These are phyloP conservation scores for Yponomeuta evonymella DNA, from an alignment of 2,888 invertebrate genomes.

Conservation along the genomic window DNA sequence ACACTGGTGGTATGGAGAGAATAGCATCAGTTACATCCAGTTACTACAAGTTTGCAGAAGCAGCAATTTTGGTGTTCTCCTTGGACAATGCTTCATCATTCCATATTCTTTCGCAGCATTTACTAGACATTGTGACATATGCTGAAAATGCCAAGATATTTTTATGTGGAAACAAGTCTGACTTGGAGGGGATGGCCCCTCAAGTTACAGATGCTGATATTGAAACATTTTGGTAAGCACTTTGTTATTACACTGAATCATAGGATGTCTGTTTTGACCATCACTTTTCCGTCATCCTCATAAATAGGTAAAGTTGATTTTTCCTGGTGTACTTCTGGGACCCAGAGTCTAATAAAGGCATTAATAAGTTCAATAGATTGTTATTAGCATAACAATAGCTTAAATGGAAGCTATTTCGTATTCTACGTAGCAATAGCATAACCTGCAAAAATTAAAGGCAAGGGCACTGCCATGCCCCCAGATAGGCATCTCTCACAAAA, in stretches of 20 bases:
- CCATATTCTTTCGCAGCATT: conserved; percentile 92
- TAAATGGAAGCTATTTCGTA: too few species aligned
- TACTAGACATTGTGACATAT: conserved; percentile 94
- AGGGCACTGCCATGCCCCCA: too few species aligned
- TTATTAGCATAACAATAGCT: too few species aligned
- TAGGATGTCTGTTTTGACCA: too few species aligned
- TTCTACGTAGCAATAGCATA: too few species aligned
- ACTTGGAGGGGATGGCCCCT: conserved; percentile 82
- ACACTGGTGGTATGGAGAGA: conserved; percentile 97
- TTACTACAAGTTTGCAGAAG: conserved; percentile 97
- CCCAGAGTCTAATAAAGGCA: too few species aligned
- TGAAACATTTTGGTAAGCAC: conserved; percentile 87
- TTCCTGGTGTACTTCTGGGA: too few species aligned
- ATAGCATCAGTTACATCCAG: conserved; percentile 96
- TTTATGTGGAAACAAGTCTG: conserved; percentile 94
- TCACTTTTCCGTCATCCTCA: too few species aligned
- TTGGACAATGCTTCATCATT: conserved; percentile 94
- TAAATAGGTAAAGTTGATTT: background rate
- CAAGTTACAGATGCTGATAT: conserved; percentile 92
- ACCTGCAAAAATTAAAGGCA: too few species aligned
- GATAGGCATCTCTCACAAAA: too few species aligned
- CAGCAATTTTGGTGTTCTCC: conserved; percentile 93
- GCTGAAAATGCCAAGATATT: conserved; percentile 97
- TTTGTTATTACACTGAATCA: too few species aligned
- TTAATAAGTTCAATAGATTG: too few species aligned